Evolutionary conservation across 2,888 invertebrate species (phyloP), one percentile per base, ranked within the genome.

Genomic region (Eucriotettix oculatus): DNA sequence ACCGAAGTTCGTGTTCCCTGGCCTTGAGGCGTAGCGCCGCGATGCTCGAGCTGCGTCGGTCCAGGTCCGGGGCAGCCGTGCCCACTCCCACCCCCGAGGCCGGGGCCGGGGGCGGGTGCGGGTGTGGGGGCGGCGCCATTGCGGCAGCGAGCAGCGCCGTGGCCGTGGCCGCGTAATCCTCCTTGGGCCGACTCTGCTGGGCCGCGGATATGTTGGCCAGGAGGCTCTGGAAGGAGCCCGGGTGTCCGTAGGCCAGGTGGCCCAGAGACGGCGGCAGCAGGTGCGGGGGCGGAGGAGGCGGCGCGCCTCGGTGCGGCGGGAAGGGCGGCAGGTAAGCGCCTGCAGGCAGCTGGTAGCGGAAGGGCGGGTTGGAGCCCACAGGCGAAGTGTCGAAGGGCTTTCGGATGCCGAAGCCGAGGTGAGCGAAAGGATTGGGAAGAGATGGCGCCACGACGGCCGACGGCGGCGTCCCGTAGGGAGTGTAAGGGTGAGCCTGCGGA

Each of bases 401-500:
- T 64, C 86, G 75, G 66, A 87, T 79, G 41, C 84, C 85, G 70
- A 90, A 87, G 58, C 86, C 85, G 63, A 89, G 76, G 69, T 87
- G 87, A 12, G 48, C 48, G 74, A 90, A 90, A 0, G 90, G 90
- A 74, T 88, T 88, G 52, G 90, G 88, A 72, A 90, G 79, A 42
- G 87, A 81, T 68, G 88, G 83, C 5, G 88, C 84, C 9, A 79
- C 79, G 9, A 87, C 85, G 0, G 87, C 82, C 1, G 69, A 67
- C 16, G 70, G 68, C 52, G 82, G 78, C 55, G 83, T 81, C 57
- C 83, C 79, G 67, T 71, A 67, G 64, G 64, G 90, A 72, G 87
- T 90, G 80, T 92, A 92, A 1, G 92, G 92, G 72, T 92, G 92
- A 1, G 82, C 90, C 69, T 90, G 87, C 0, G 92, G 92, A 0